These are phyloP conservation scores for Petrocephalus schoutedeni DNA, from an alignment of 2,797 vertebrate genomes.

Conservation along the genomic window DNA sequence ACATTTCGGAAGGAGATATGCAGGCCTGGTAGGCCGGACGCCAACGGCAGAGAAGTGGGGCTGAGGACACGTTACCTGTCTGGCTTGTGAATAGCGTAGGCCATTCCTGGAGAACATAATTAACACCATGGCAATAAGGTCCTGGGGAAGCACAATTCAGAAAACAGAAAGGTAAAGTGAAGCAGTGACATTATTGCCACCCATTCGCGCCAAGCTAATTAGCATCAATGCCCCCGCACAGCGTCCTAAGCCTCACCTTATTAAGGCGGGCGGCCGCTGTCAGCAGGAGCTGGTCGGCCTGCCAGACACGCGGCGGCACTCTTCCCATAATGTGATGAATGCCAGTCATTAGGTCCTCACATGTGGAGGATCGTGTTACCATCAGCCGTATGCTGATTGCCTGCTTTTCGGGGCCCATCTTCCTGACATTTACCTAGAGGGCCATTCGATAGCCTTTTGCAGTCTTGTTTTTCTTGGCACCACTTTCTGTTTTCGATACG, in stretches of 20 bases:
- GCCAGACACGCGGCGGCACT: not conserved
- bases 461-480: not conserved
- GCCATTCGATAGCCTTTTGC: not conserved
- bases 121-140: not conserved
- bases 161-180: not conserved
- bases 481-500: not conserved
- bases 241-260: not conserved
- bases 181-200: constrained; percentile 9
- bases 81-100: not conserved
- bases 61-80: not conserved
- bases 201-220: constrained; percentile 22
- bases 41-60: not conserved
- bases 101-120: not conserved
- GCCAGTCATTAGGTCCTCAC: constrained; percentile 7
- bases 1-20: not conserved
- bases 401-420: not conserved
- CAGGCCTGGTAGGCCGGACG: not conserved
- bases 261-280: constrained; percentile 25
- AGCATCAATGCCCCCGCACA: not conserved
- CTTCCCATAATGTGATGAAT: constrained; percentile 12
- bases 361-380: not conserved
- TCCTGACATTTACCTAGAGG: not conserved
- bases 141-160: not conserved
- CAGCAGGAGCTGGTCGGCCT: not conserved
- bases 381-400: not conserved